These are phyloP conservation scores for Nothobranchius kuhntae DNA, from an alignment of 2,113 vertebrate species.

Conservation along the genomic window DNA sequence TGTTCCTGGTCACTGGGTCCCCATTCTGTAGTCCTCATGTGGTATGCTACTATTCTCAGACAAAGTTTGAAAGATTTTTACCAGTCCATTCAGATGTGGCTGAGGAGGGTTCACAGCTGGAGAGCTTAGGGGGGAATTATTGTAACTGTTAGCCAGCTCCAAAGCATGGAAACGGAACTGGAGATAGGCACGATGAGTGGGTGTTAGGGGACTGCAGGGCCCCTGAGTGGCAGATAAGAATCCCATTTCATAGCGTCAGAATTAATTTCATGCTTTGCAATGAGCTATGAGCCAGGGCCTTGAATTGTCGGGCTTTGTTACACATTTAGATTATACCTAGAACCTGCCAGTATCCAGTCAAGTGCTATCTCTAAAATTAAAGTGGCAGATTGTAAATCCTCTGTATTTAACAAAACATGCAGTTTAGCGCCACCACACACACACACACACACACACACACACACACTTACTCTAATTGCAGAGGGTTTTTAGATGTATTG, in stretches of 20 bases:
- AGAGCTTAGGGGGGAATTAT: conserved; percentile 41
- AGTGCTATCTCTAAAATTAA: conserved; percentile 74
- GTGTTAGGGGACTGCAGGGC: conserved; percentile 45
- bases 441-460: no score
- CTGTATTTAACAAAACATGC: conserved; percentile 76
- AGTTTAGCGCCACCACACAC: conserved; percentile 49
- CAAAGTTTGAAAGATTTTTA: conserved; percentile 51
- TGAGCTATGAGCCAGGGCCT: conserved; percentile 65
- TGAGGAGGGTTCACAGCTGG: conserved; percentile 66
- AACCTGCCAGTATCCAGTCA: conserved; percentile 69
- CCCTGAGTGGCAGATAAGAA: conserved; percentile 71
- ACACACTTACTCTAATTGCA: conserved; percentile 71
- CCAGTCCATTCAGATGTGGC: conserved; percentile 58
- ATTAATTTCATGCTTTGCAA: conserved; percentile 74
- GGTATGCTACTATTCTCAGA: conserved; percentile 58
- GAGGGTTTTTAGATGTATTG: conserved; percentile 68
- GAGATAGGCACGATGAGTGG: conserved; percentile 43
- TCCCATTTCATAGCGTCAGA: conserved; percentile 78
- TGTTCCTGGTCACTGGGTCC: conserved; percentile 36
- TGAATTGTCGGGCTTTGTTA: conserved; percentile 77
- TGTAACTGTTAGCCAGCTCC: conserved; percentile 27
- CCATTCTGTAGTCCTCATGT: conserved; percentile 66
- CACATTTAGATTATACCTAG: conserved; percentile 76
- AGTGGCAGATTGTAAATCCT: conserved; percentile 75
- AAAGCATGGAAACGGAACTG: conserved; percentile 21